Evolutionary conservation across 2,888 invertebrate species (phyloP).

Genomic region (Pachymerium ferrugineum): DNA sequence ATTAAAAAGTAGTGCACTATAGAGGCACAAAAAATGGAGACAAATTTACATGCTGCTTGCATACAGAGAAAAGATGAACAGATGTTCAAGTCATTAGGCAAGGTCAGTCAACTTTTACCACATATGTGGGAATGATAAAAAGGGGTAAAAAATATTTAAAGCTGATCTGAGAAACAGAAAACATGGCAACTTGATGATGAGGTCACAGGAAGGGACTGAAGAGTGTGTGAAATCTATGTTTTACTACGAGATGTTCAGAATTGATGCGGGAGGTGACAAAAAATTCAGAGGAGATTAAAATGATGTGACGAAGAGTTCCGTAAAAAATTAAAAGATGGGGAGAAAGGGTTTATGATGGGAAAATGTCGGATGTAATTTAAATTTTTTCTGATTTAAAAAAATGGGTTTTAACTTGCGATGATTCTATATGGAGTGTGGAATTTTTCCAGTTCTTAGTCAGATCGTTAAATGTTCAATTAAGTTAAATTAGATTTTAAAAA

Average conservation of each 20-base stretch:
- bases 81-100: constrained; percentile 21
- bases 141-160: constrained; percentile 21
- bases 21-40: neutral
- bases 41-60: constrained; percentile 21
- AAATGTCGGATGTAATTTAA: neutral
- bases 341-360: neutral
- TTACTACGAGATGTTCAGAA: neutral
- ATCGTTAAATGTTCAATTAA: no score
- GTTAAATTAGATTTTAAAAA: no score
- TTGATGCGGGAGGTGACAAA: neutral
- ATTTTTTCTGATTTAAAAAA: no score
- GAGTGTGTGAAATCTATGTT: constrained; percentile 6
- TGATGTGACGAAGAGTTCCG: neutral
- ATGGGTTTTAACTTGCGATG: no score
- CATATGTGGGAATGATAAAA: constrained; percentile 21
- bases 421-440: no score
- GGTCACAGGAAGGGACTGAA: constrained; percentile 15
- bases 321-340: no score
- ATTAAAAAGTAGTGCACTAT: constrained; percentile 13
- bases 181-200: constrained; percentile 3
- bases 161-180: constrained; percentile 21
- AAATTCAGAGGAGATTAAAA: constrained; percentile 1
- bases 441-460: no score
- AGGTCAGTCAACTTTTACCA: constrained; percentile 21
- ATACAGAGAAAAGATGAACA: constrained; percentile 18